A percentile compares a stretch with the other conserved stretches of the same genome.
These are phyloP conservation scores for Hypena proboscidalis DNA, from an alignment of 2,888 invertebrate species.

Conservation along the genomic window DNA sequence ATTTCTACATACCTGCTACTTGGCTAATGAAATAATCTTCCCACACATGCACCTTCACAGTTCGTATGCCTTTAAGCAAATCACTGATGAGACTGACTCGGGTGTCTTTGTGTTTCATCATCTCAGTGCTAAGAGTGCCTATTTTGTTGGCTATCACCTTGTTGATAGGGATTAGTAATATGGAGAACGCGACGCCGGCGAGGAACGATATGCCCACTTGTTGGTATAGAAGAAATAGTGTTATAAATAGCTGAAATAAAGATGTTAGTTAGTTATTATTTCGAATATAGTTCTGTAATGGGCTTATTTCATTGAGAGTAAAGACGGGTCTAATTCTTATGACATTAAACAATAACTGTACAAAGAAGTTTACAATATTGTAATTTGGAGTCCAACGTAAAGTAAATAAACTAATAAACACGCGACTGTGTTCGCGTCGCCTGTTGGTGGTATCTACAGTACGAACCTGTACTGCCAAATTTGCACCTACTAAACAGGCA, in stretches of 20 bases:
- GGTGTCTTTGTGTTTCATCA: conserved; percentile 96
- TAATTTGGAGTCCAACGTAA: too few species aligned
- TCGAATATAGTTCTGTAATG: too few species aligned
- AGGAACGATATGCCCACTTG: conserved; percentile 97
- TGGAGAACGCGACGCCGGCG: conserved; percentile 94
- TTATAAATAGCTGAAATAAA: conserved; percentile 89
- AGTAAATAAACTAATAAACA: too few species aligned
- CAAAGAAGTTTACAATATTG: too few species aligned
- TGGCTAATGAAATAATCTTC: conserved; percentile 93
- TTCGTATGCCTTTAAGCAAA: conserved; percentile 93
- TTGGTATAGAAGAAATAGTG: conserved; percentile 92
- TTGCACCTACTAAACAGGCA: too few species aligned
- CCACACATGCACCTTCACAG: conserved; percentile 97
- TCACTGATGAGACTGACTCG: conserved; percentile 95
- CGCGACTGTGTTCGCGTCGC: too few species aligned
- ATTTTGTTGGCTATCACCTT: conserved; percentile 95
- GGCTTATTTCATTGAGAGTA: too few species aligned
- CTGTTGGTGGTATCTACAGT: too few species aligned
- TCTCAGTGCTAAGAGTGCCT: conserved; percentile 91
- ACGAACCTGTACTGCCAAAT: too few species aligned
- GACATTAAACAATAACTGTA: too few species aligned
- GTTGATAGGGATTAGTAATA: conserved; percentile 96
- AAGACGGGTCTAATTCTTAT: too few species aligned
- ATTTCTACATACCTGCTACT: conserved; percentile 84
- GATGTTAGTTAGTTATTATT: too few species aligned